phyloP scores from a whole-genome alignment of 2,888 invertebrate genomes.

The Lissocephala sabroskyi region DNA sequence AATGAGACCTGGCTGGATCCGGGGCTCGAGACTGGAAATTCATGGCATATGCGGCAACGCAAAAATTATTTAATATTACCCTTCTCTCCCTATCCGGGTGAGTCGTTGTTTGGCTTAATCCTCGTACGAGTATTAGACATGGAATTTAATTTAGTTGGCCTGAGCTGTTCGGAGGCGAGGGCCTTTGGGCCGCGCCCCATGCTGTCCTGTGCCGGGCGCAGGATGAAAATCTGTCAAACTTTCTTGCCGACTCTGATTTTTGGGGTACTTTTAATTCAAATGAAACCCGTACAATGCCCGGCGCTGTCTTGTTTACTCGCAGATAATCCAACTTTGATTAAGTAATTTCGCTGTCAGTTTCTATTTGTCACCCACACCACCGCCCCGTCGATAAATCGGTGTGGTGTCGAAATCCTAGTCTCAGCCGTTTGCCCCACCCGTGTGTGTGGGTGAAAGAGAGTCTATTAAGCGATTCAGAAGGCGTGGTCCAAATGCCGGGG shows the following conservation, averaged over 20 bases:
- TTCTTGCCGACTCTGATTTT: constrained; percentile 31
- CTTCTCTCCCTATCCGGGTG: constrained; percentile 29
- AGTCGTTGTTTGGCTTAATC: constrained; percentile 58
- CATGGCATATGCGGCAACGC: constrained; percentile 56
- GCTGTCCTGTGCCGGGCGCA: constrained; percentile 25
- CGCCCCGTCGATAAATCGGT: constrained; percentile 36
- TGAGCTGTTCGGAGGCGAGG: constrained; percentile 24
- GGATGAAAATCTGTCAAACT: constrained; percentile 54
- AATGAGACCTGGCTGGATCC: constrained; percentile 35
- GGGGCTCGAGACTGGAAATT: constrained; percentile 23
- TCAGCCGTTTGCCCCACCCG: constrained; percentile 51
- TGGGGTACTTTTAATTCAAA: constrained; percentile 57
- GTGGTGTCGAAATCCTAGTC: constrained; percentile 66
- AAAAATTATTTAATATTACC: constrained; percentile 60
- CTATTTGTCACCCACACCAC: neutral
- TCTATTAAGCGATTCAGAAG: too few species aligned
- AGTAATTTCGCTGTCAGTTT: constrained; percentile 55
- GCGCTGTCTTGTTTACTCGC: constrained; percentile 29
- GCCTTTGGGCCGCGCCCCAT: constrained; percentile 30
- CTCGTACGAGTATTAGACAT: constrained; percentile 62
- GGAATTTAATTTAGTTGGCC: constrained; percentile 69
- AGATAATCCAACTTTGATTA: constrained; percentile 71
- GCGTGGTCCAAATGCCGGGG: too few species aligned
- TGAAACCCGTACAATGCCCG: constrained; percentile 42
- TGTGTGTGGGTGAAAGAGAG: too few species aligned